These are phyloP conservation scores for Eupsittula cactorum DNA, from an alignment of 2,113 vertebrate genomes.

Conservation along the genomic window DNA sequence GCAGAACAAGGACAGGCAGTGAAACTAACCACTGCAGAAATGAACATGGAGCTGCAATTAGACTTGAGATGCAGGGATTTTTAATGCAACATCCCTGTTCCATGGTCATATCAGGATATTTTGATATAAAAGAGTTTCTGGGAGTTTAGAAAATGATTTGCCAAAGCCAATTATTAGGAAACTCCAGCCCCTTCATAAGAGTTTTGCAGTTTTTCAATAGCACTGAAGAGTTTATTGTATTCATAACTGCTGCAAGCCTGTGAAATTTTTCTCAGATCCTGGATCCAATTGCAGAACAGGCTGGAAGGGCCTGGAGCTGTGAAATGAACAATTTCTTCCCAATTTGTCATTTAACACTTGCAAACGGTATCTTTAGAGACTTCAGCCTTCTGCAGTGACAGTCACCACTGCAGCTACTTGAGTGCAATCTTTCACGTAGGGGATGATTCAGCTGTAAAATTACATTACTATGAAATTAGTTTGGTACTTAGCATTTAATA, in stretches of 20 bases:
- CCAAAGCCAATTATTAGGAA: not conserved
- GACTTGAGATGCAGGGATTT: not conserved
- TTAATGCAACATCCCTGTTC: not conserved
- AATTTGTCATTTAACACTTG: not conserved
- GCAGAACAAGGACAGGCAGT: not conserved
- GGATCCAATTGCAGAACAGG: not conserved
- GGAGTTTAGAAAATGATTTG: not conserved
- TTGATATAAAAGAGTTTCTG: not conserved
- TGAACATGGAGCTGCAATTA: not conserved
- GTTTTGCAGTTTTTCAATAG: not conserved
- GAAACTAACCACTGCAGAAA: not conserved
- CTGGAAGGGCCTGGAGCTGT: not conserved
- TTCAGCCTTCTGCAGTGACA: not conserved
- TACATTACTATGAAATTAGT: conserved; percentile 33
- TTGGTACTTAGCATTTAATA: conserved; percentile 62
- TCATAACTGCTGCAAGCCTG: not conserved
- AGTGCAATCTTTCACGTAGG: not conserved
- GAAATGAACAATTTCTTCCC: not conserved
- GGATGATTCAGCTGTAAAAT: conserved; percentile 50
- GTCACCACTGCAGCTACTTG: not conserved
- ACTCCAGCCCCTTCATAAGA: not conserved
- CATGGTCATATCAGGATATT: not conserved
- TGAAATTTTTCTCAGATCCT: not conserved
- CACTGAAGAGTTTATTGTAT: rapidly evolving
- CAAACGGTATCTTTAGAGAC: not conserved